These are phyloP conservation scores for Diarsia brunnea DNA, from an alignment of 2,888 invertebrate species.

Conservation along the genomic window DNA sequence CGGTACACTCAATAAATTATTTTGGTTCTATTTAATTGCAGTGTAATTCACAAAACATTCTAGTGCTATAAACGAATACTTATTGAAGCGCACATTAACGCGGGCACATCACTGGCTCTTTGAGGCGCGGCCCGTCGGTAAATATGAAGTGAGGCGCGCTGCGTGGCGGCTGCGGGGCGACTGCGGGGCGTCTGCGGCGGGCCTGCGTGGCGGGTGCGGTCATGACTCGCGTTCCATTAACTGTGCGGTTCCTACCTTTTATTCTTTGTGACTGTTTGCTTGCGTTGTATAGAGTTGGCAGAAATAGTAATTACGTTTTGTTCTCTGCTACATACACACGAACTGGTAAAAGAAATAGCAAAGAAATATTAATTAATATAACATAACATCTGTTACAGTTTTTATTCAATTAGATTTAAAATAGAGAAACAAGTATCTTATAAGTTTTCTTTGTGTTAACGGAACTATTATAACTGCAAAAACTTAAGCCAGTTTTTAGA, in stretches of 20 bases:
- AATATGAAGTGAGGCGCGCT: slow-evolving; percentile 44
- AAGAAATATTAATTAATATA: neutral
- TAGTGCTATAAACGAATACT: slow-evolving; percentile 8
- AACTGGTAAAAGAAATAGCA: neutral
- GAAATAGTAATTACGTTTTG: slow-evolving; percentile 1
- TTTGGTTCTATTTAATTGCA: slow-evolving; percentile 1
- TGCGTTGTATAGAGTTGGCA: slow-evolving; percentile 1
- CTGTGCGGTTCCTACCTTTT: slow-evolving; percentile 33
- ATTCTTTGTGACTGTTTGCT: slow-evolving; percentile 37
- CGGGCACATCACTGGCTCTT: slow-evolving; percentile 49
- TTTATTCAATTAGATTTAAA: neutral
- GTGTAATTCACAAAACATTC: slow-evolving; percentile 19
- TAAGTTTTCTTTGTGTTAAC: too few relatives aligned
- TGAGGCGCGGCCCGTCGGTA: slow-evolving; percentile 48
- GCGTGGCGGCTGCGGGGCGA: slow-evolving; percentile 37
- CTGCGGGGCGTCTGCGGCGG: slow-evolving; percentile 24
- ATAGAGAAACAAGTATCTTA: too few relatives aligned
- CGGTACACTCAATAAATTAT: slow-evolving; percentile 10
- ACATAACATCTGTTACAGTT: neutral
- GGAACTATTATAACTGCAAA: neutral
- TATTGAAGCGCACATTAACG: slow-evolving; percentile 20
- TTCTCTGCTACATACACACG: neutral
- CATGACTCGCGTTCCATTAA: slow-evolving; percentile 41
- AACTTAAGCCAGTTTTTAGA: too few relatives aligned
- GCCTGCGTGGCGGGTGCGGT: slow-evolving; percentile 39